Percentiles rank a stretch among this genome's conserved stretches.
Evolutionary conservation across 2,888 invertebrate genomes (phyloP).

Genomic region (Tribolium freemani): DNA sequence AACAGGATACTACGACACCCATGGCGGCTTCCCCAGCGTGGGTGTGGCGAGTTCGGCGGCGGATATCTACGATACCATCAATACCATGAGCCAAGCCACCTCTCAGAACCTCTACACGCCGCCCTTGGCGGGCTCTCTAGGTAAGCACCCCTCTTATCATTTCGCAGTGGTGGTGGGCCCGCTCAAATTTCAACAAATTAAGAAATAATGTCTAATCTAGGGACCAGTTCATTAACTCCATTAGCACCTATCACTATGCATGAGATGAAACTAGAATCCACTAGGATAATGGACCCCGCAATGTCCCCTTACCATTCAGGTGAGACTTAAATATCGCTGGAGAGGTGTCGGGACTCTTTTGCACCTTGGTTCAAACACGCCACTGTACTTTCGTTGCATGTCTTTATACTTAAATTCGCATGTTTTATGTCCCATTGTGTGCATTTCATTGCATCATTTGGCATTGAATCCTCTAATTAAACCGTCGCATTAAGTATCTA

Average conservation of each 20-base stretch:
- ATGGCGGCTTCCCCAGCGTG: conserved; percentile 72
- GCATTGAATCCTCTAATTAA: conserved; percentile 64
- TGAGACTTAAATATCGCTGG: conserved; percentile 65
- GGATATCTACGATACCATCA: conserved; percentile 78
- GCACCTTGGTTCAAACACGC: conserved; percentile 49
- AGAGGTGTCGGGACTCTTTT: conserved; percentile 31
- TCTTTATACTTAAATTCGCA: conserved; percentile 55
- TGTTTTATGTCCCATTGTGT: conserved; percentile 54
- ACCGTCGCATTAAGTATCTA: conserved; percentile 61
- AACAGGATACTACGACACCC: conserved; percentile 72
- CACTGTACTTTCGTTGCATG: conserved; percentile 58
- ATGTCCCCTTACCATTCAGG: conserved; percentile 81
- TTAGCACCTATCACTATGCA: conserved; percentile 82
- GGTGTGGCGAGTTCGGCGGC: conserved; percentile 68
- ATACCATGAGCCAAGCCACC: conserved; percentile 82
- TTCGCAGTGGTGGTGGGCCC: conserved; percentile 48
- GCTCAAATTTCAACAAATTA: conserved; percentile 18
- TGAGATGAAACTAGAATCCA: conserved; percentile 79
- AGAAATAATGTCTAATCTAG: conserved; percentile 60
- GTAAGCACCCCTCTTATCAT: conserved; percentile 66
- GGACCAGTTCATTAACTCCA: conserved; percentile 78
- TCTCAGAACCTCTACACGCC: conserved; percentile 83
- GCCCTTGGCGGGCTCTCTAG: conserved; percentile 79
- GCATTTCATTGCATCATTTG: conserved; percentile 64
- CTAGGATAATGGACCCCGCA: conserved; percentile 75